A percentile compares a stretch with the other conserved stretches of the same genome.
Evolutionary conservation across 2,888 invertebrate species (phyloP).

Genomic region (Sipha maydis): DNA sequence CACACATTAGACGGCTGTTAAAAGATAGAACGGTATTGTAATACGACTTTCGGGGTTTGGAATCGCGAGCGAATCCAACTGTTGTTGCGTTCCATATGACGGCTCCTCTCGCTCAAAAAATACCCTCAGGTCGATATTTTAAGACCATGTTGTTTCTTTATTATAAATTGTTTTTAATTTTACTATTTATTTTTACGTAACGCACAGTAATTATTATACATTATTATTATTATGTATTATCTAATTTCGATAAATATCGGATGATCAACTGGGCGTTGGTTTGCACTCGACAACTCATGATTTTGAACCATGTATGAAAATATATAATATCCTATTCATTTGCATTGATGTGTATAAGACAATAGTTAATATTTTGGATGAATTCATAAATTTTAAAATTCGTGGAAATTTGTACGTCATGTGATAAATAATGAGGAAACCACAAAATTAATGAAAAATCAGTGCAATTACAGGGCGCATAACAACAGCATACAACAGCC

Average conservation of each 20-base stretch:
- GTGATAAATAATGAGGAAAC: background rate
- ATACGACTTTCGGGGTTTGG: background rate
- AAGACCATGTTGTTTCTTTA: background rate
- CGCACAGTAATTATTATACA: background rate
- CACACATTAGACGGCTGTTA: background rate
- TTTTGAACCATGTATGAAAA: background rate
- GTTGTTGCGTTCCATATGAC: background rate
- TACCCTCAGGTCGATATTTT: no score
- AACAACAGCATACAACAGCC: background rate
- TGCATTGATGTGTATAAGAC: background rate
- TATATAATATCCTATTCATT: background rate
- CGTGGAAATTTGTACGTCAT: background rate
- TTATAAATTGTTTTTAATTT: background rate
- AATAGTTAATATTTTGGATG: background rate
- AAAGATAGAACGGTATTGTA: constrained; percentile 16
- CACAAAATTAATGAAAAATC: background rate
- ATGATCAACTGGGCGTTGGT: background rate
- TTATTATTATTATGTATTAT: background rate
- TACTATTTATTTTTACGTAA: background rate
- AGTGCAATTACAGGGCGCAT: background rate
- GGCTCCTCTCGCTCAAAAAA: background rate
- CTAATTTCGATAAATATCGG: background rate
- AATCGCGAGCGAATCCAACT: constrained; percentile 4
- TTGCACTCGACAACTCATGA: background rate
- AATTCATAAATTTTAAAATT: background rate